phyloP scores from a whole-genome alignment of 2,888 invertebrate species.

The Lycaena phlaeas region DNA sequence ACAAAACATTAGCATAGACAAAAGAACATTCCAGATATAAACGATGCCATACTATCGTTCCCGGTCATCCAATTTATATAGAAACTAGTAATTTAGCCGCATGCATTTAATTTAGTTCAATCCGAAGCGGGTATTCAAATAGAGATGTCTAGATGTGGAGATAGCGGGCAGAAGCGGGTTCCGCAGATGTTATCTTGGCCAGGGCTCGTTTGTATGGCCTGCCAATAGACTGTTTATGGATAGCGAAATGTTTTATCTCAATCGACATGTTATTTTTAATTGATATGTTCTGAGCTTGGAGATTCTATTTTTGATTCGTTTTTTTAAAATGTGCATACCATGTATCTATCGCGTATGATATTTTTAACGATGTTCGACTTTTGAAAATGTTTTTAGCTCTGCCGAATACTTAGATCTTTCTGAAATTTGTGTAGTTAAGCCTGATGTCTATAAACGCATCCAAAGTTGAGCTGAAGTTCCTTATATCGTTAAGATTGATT shows the following conservation, averaged over 20 bases:
- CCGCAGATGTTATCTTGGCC: conserved; percentile 40
- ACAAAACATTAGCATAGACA: too few relatives aligned
- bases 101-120: conserved; percentile 34
- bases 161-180: conserved; percentile 41
- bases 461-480: too few relatives aligned
- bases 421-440: too few relatives aligned
- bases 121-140: conserved; percentile 45
- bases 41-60: too few relatives aligned
- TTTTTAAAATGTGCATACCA: background rate
- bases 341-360: too few relatives aligned
- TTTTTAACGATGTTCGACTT: too few relatives aligned
- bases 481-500: too few relatives aligned
- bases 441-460: too few relatives aligned
- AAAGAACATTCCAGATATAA: too few relatives aligned
- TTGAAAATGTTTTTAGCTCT: background rate
- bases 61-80: conserved; percentile 20
- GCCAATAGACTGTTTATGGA: conserved; percentile 9
- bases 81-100: conserved; percentile 22
- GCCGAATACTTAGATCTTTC: too few relatives aligned
- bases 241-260: conserved; percentile 6
- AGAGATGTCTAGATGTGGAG: conserved; percentile 58
- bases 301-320: conserved; percentile 3
- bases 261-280: conserved; percentile 11
- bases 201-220: conserved; percentile 23
- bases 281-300: conserved; percentile 1